phyloP scores from a whole-genome alignment of 2,888 invertebrate genomes.

The Synergus laeviventris region DNA sequence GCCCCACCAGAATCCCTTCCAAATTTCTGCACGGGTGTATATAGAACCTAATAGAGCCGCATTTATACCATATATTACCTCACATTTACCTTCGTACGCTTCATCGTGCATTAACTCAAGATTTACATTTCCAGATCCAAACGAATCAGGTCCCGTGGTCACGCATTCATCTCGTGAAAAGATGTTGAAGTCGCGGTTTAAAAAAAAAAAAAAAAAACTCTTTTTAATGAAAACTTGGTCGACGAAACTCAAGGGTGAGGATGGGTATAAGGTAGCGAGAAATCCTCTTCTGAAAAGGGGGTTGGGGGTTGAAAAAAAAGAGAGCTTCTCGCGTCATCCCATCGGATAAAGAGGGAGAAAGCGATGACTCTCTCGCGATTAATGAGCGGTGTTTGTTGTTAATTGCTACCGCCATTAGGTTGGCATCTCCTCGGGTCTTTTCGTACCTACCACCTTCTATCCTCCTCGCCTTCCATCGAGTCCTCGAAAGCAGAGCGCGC shows the following conservation, averaged over 20 bases:
- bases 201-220: background rate
- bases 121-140: background rate
- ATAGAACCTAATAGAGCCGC: background rate
- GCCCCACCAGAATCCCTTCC: too few species aligned
- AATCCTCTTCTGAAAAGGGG: slow-evolving; percentile 32
- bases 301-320: slow-evolving; percentile 31
- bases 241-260: slow-evolving; percentile 37
- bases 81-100: background rate
- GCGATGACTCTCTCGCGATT: slow-evolving; percentile 69
- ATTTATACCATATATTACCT: background rate
- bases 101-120: background rate
- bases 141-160: slow-evolving; percentile 17
- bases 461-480: slow-evolving; percentile 42
- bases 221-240: slow-evolving; percentile 45
- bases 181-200: slow-evolving; percentile 13
- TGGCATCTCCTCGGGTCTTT: slow-evolving; percentile 68
- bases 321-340: slow-evolving; percentile 27
- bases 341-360: slow-evolving; percentile 51
- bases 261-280: slow-evolving; percentile 25
- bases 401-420: slow-evolving; percentile 76
- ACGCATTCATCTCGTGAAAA: slow-evolving; percentile 41
- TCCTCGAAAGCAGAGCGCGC: slow-evolving; percentile 70
- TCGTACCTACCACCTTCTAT: slow-evolving; percentile 49
- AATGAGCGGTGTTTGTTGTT: slow-evolving; percentile 77
- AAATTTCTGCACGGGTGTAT: too few species aligned